Evolutionary conservation across 2,888 invertebrate species (phyloP), one percentile per base, ranked within the genome.

Genomic region (Eugnorisma glareosa): DNA sequence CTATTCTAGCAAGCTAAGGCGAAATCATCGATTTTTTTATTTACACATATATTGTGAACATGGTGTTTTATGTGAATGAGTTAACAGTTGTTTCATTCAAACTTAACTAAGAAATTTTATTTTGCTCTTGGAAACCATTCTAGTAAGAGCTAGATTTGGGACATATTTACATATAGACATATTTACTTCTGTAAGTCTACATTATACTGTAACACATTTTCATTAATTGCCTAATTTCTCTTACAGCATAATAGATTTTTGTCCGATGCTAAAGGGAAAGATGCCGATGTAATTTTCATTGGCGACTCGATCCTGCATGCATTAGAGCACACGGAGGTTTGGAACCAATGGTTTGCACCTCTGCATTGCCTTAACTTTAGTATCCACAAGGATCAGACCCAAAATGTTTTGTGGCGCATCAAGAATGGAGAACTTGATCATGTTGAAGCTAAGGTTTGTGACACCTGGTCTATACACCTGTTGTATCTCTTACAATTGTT

Each of bases 301-400:
- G 99, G 99, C 1, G 99, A 99, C 95, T 99, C 99, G 67, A 97
- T 99, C 86, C 96, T 99, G 79, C 98, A 98, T 94, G 98, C 98
- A 68, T 95, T 99, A 89, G 98, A 98, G 91, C 98, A 98, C 89
- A 98, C 98, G 31, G 98, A 98, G 95, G 97, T 98, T 69, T 99
- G 99, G 99, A 98, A 98, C 92, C 98, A 98, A 90, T 97, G 98
- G 96, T 99, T 99, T 97, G 99, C 98, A 77, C 99, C 99, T 2
- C 97, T 99, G 93, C 99, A 99, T 94, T 98, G 98, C 93, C 97
- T 99, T 88, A 99, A 99, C 94, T 98, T 99, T 95, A 99, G 99
- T 89, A 98, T 99, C 91, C 98, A 98, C 88, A 98, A 98, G 84
- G 99, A 99, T 95, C 97, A 98, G 92, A 98, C 98, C 57, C 98